Base-by-base conservation (phyloP, 53 echinoderm and acorn worm genomes). In the Echinarachnius parma region DNA sequence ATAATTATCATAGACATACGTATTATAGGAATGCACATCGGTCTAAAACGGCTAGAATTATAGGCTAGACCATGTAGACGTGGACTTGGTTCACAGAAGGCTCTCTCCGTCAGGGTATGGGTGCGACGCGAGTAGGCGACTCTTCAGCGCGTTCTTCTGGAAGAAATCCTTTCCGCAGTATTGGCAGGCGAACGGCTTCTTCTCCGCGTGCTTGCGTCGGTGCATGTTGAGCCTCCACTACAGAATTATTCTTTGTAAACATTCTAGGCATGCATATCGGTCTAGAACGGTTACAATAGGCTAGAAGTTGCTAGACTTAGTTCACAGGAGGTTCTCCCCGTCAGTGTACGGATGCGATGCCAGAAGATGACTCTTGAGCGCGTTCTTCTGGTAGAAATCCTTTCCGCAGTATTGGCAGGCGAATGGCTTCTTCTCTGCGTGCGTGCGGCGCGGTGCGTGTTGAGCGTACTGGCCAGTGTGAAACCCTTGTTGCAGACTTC, bases 401-500 rank as follows among this genome's bases (percentile, higher is more conserved):
- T 84, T 88, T 1, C 85, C 82, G 29, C 92, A 92, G 31, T 84
- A 60, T 34, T 92, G 84, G 48, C 92, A 88, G 5, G 55, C 78
- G 28, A 58, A 92, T 7, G 93, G 93, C 53, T 96, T 98, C 62
- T 81, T 85, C 13, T 86, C 98, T 3, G 91, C 88, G 62, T 92
- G 98, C 0, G 96, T 96, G 8, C 98, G 76, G 45, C 91, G 45
- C 91, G 76, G 62, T 98, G 98, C 21, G 98, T 98, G 68, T 98
- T 98, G 39, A 98, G 59, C 13, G 98, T 98, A 63, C 98, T 98
- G 29, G 91, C 91, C 39, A 92, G 67, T 2, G 98, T 98, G 54
- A 98, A 98, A 11, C 98, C 98, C 54, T 98, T 98, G 44, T 85
- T 77, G 74, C 98, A 92, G 31, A 98, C 76, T 33, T 91, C 88